Percentiles rank a stretch among this genome's conserved stretches.
phyloP scores from a whole-genome alignment of 2,113 vertebrate species.

The Rostratula benghalensis region DNA sequence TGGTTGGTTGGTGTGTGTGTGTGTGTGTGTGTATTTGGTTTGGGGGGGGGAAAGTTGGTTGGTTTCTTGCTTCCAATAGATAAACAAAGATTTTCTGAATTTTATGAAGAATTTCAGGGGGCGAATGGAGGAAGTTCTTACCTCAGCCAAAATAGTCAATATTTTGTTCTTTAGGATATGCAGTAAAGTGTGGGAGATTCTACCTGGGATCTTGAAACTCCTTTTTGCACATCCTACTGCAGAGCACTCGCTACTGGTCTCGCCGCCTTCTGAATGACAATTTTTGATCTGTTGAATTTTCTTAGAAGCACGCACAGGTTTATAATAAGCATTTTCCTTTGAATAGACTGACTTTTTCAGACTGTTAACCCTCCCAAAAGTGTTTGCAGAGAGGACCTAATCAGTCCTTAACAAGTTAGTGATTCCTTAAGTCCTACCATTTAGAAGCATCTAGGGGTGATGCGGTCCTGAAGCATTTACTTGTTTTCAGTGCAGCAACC shows the following conservation, averaged over 20 bases:
- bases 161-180: background rate
- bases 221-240: background rate
- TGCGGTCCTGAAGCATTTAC: background rate
- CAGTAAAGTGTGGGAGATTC: background rate
- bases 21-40: background rate
- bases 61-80: background rate
- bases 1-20: background rate
- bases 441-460: background rate
- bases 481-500: background rate
- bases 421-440: background rate
- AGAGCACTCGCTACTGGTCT: background rate
- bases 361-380: background rate
- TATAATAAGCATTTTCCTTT: background rate
- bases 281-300: background rate
- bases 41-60: background rate
- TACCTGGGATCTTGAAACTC: background rate
- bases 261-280: background rate
- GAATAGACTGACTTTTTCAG: background rate
- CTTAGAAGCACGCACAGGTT: background rate
- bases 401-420: background rate
- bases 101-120: background rate
- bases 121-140: background rate
- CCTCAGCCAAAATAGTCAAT: background rate
- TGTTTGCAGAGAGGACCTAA: background rate
- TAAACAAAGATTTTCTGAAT: background rate